phyloP scores from a whole-genome alignment of 2,888 invertebrate genomes.

The Tetranychus piercei region DNA sequence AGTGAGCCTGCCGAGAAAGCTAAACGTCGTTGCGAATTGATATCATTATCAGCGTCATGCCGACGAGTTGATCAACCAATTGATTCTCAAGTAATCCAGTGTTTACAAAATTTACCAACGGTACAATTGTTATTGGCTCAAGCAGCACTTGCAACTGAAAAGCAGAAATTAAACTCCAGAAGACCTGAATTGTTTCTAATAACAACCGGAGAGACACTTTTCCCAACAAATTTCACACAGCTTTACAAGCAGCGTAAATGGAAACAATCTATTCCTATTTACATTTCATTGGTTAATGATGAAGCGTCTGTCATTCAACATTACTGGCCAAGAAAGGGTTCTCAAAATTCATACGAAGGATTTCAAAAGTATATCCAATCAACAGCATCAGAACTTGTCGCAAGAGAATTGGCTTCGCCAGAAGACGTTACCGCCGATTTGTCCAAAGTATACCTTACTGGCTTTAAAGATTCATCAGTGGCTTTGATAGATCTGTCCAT shows the following conservation, averaged over 20 bases:
- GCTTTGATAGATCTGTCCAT: background rate
- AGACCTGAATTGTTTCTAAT: background rate
- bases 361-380: background rate
- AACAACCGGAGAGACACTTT: background rate
- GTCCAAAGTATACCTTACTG: background rate
- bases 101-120: background rate
- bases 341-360: background rate
- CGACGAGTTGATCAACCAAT: background rate
- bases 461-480: background rate
- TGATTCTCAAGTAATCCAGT: background rate
- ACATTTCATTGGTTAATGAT: background rate
- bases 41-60: background rate
- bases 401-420: background rate
- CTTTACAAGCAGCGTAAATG: background rate
- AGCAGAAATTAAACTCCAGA: background rate
- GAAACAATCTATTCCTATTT: background rate
- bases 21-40: background rate
- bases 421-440: background rate
- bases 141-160: background rate
- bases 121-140: background rate
- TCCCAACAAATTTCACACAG: background rate
- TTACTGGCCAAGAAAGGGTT: background rate
- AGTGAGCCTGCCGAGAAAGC: background rate
- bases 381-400: background rate
- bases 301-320: background rate